Base-by-base conservation (phyloP, 2,113 vertebrate species). In the Leptobrachium leishanense region DNA sequence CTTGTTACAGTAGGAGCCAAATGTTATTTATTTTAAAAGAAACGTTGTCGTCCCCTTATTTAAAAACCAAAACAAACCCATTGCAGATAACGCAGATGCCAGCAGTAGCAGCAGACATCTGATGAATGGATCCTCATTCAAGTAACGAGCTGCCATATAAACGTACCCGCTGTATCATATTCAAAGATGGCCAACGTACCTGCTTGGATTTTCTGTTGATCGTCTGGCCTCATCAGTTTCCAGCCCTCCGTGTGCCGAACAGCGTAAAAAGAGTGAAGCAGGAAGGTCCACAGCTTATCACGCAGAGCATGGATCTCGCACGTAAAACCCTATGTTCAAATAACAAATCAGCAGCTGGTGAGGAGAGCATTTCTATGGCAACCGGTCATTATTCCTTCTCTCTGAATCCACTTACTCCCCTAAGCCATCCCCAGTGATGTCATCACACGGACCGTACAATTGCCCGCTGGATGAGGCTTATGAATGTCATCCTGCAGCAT, bases 261-360 rank as follows among this genome's bases (percentile, higher is more conserved):
- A 67, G 96, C 97, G 88, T 95, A 97, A 90, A 97, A 96, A 86
- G 94, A 96, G 93, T 95, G 96, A 89, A 96, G 93, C 91, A 97
- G 95, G 92, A 98, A 98, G 87, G 94, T 90, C 96, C 96, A 96
- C 85, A 98, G 95, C 87, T 95, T 94, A 84, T 91, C 91, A 88
- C 88, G 93, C 84, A 98, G 92, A 80, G 91, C 90, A 88, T 91
- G 91, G 85, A 92, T 91, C 91, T 88, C 92, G 89, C 90, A 90
- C 89, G 92, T 94, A 93, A 97, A 93, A 90, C 95, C 96, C 88
- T 90, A 93, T 90, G 93, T 95, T 91, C 90, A 90, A 94, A 94
- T 81, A 95, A 95, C 95, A 95, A 99, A 98, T 97, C 95, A 96
- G 96, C 95, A 97, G 95, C 95, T 96, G 97, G 93, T 94, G 91